Conservation (phyloP, 2,113 vertebrate species). For the Mirounga angustirostris region DNA sequence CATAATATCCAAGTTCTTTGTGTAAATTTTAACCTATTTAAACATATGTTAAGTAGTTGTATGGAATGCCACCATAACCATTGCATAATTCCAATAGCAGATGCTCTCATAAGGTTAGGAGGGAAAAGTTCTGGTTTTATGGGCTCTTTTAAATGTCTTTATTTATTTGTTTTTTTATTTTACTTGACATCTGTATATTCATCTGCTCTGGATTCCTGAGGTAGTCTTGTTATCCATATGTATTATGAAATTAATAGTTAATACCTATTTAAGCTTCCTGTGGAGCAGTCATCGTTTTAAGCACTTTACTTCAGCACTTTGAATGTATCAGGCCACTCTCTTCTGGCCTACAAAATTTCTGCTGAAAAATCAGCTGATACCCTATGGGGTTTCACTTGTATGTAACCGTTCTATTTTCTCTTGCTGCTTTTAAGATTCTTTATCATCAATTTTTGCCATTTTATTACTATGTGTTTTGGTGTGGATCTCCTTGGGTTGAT, state of each 20-base stretch:
- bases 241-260: slow-evolving; percentile 20
- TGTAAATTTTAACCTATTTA: neutral
- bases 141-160: neutral
- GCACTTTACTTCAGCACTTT: neutral
- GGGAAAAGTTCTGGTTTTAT: neutral
- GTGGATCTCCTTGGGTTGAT: neutral
- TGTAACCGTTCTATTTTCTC: neutral
- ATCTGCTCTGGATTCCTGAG: neutral
- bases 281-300: neutral
- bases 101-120: neutral
- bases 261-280: neutral
- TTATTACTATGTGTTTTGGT: neutral
- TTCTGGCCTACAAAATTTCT: neutral
- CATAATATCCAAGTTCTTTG: neutral
- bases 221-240: neutral
- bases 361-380: neutral
- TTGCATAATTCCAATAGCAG: neutral
- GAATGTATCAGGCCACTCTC: neutral
- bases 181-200: neutral
- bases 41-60: neutral
- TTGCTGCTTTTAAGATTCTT: neutral
- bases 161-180: neutral
- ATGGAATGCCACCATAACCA: neutral
- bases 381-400: neutral
- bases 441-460: neutral